These are phyloP conservation scores for Platygyra sinensis DNA, from an alignment of 64 coral and sea anemone genomes.

Conservation along the genomic window DNA sequence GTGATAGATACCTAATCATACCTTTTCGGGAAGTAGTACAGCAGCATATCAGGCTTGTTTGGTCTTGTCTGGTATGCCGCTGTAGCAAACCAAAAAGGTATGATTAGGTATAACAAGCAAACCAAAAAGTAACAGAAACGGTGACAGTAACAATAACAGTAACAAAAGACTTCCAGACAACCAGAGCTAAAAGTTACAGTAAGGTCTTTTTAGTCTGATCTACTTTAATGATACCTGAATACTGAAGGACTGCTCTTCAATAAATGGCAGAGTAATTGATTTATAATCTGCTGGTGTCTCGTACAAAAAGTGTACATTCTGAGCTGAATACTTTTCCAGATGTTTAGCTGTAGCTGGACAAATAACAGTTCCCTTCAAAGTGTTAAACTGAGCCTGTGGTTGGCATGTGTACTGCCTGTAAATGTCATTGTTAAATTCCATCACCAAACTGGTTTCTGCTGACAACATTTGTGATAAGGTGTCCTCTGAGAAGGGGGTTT, in stretches of 20 bases:
- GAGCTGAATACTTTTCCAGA: conserved; percentile 81
- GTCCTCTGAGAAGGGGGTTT: conserved; percentile 84
- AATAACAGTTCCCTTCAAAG: conserved; percentile 91
- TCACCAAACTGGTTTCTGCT: conserved; percentile 56
- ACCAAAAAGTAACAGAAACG: no score
- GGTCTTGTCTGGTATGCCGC: no score
- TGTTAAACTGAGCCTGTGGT: conserved; percentile 67
- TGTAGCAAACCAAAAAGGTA: no score
- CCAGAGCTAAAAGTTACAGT: not conserved
- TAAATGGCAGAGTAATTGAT: conserved; percentile 80
- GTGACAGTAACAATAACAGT: no score
- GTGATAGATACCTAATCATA: no score
- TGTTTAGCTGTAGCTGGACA: conserved; percentile 90
- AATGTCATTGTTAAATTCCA: conserved; percentile 90
- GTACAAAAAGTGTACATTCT: conserved; percentile 59
- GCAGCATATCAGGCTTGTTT: no score
- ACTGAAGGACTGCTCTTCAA: conserved; percentile 80
- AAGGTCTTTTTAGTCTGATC: not conserved
- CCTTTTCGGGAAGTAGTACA: no score
- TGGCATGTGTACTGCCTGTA: conserved; percentile 81
- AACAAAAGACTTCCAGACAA: not conserved
- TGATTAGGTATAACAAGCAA: no score
- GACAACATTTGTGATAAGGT: conserved; percentile 72
- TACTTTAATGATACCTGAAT: conserved; percentile 68
- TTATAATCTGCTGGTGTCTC: conserved; percentile 84